These are phyloP conservation scores for Chascanopsetta lugubris DNA, from an alignment of 2,113 vertebrate genomes.

Conservation along the genomic window DNA sequence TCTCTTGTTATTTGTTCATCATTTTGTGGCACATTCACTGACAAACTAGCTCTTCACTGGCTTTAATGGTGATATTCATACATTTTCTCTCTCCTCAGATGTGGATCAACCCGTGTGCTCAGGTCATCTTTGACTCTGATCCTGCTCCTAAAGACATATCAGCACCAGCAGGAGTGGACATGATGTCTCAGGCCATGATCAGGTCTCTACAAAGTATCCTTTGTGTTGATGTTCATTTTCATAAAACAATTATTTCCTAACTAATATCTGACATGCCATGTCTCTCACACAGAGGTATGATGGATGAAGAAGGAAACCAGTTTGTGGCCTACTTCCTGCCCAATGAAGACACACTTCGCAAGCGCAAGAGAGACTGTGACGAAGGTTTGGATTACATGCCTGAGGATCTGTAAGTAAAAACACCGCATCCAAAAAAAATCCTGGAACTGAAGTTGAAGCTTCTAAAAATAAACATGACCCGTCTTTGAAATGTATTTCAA, in stretches of 20 bases:
- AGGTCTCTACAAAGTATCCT: slow-evolving; percentile 73
- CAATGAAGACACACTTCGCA: slow-evolving; percentile 90
- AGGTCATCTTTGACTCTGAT: slow-evolving; percentile 96
- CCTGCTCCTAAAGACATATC: slow-evolving; percentile 91
- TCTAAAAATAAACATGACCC: neutral
- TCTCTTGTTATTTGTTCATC: too few species aligned
- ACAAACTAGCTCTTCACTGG: neutral
- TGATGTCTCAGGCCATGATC: slow-evolving; percentile 99
- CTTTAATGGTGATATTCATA: neutral
- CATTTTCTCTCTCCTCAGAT: slow-evolving; percentile 79
- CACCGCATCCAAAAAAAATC: neutral
- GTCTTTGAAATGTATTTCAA: neutral
- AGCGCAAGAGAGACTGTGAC: slow-evolving; percentile 91
- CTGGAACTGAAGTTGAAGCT: neutral
- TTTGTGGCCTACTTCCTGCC: slow-evolving; percentile 96
- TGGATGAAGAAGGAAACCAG: slow-evolving; percentile 97
- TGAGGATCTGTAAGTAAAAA: slow-evolving; percentile 86
- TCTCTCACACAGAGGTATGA: slow-evolving; percentile 87
- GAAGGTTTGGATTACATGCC: slow-evolving; percentile 91
- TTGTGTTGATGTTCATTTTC: neutral
- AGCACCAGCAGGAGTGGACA: slow-evolving; percentile 85
- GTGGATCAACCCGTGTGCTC: slow-evolving; percentile 97
- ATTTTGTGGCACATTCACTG: too few species aligned
- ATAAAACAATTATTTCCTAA: neutral
- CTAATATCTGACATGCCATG: neutral